These are phyloP conservation scores for Mormoops blainvillei DNA, from an alignment of 2,113 vertebrate genomes.

Conservation along the genomic window DNA sequence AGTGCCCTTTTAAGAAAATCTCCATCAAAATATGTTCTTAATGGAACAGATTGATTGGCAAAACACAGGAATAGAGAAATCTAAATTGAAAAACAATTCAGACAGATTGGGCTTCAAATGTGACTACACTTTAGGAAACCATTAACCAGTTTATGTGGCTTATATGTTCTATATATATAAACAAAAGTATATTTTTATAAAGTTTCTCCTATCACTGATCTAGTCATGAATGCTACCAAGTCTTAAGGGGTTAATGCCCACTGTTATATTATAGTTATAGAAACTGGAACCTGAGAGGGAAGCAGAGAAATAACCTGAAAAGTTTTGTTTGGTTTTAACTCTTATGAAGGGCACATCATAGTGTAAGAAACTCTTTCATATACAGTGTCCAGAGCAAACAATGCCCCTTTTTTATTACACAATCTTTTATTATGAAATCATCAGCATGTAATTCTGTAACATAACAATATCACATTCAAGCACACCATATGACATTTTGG, in stretches of 20 bases:
- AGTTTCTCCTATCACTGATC: not conserved
- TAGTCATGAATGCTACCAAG: not conserved
- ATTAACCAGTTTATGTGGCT: not conserved
- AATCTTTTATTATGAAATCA: no score
- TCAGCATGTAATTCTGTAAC: no score
- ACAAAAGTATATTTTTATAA: not conserved
- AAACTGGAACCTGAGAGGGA: conserved; percentile 32
- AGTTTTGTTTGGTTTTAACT: not conserved
- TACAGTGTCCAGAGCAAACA: no score
- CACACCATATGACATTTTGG: no score
- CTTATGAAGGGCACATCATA: not conserved
- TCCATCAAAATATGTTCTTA: not conserved
- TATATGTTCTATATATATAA: not conserved
- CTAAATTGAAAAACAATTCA: not conserved
- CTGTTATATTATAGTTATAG: not conserved
- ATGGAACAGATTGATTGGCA: not conserved
- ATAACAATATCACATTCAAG: no score
- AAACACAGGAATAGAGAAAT: not conserved
- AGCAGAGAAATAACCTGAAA: conserved; percentile 33
- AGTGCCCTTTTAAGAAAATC: not conserved
- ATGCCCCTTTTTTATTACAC: no score
- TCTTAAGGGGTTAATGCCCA: not conserved
- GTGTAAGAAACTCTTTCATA: not conserved
- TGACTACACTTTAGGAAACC: not conserved
- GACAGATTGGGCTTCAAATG: not conserved